A percentile compares a stretch with the other conserved stretches of the same genome.
Evolutionary conservation across 2,797 vertebrate species (phyloP).

Genomic region (Neosalanx taihuensis): DNA sequence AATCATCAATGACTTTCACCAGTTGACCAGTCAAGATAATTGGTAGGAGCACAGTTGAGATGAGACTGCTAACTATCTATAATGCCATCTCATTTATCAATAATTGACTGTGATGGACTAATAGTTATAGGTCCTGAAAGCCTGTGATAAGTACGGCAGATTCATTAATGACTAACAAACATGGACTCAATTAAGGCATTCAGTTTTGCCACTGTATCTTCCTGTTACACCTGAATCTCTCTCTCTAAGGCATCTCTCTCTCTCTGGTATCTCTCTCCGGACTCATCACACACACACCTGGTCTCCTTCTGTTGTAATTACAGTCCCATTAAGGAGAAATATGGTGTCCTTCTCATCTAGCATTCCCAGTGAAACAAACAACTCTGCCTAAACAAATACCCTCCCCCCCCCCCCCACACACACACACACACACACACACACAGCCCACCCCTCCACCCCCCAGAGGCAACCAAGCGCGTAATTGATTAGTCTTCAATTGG

Average conservation of each 20-base stretch:
- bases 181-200: not conserved
- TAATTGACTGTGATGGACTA: constrained; percentile 28
- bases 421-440: not conserved
- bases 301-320: constrained; percentile 27
- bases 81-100: constrained; percentile 43
- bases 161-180: not conserved
- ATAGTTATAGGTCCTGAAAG: not conserved
- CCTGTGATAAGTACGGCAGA: not conserved
- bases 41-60: constrained; percentile 34
- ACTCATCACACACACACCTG: constrained; percentile 25
- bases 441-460: not conserved
- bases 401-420: not conserved
- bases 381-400: not conserved
- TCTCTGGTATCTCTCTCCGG: constrained; percentile 5
- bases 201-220: not conserved
- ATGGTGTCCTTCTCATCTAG: constrained; percentile 19
- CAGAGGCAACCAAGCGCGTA: not conserved
- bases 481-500: constrained; percentile 2
- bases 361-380: not conserved
- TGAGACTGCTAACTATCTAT: constrained; percentile 32
- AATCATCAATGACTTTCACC: not conserved
- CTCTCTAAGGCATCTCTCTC: constrained; percentile 1
- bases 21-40: constrained; percentile 9
- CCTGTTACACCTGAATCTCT: constrained; percentile 3
- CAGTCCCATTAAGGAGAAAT: constrained; percentile 22